Base-by-base conservation (phyloP, 2,113 vertebrate genomes). In the Myrmecobius fasciatus region DNA sequence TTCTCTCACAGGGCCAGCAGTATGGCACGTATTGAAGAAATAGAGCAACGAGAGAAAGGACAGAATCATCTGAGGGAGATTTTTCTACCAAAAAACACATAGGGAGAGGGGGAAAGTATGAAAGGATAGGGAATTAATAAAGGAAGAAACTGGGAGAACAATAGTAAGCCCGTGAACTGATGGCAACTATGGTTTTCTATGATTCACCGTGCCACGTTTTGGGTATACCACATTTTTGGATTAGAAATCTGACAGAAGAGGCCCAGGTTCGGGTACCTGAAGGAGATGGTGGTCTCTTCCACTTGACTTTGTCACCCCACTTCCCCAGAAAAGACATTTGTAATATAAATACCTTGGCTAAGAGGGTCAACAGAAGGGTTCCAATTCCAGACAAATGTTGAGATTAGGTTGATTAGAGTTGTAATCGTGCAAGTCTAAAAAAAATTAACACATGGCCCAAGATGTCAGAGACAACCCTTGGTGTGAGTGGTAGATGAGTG, bases 191-290 rank as follows among this genome's bases (percentile, higher is more conserved):
- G 92, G 51, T 67, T 22, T 52, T 93, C 54, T 24, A 51, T 43
- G 43, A 93, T 52, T 49, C 0, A 0, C 1, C 26, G 22, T 9
- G 6, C 0, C 12, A 31, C 8, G 0, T 0, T 43, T 1, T 0
- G 11, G 91, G 60, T 88, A 52, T 53, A 0, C 14, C 28, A 0
- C 0, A 14, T 1, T 52, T 28, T 10, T 53, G 49, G 88, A 53
- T 7, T 12, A 26, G 24, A 25, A 25, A 56, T 93, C 54, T 6
- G 14, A 75, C 12, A 75, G n/a, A 14, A 46, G 89, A 52, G 36
- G 25, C 14, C 0, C 8, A 48, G 52, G 25, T 60, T 67, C 83
- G 11, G 6, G 90, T 25, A 31, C 52, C 25, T 7, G 56, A 48
- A 54, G 53, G 26, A 95, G 5, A 60, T 48, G 90, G 49, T 8